These are phyloP conservation scores for Aphaenogaster floridana DNA, from an alignment of 1,140 invertebrate species.

Conservation along the genomic window DNA sequence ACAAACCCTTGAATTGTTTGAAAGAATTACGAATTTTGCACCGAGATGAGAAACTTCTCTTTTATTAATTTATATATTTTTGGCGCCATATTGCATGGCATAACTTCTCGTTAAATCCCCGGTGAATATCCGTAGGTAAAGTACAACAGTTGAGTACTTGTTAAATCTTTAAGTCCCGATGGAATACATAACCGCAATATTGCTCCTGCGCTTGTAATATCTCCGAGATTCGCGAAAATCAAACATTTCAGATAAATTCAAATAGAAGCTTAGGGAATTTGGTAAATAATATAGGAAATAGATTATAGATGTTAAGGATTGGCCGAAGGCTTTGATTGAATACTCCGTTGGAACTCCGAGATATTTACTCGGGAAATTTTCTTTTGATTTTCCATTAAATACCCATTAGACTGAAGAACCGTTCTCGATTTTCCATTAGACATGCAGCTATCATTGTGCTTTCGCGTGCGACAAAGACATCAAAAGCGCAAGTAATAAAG, in stretches of 20 bases:
- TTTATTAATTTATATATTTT: conserved; percentile 33
- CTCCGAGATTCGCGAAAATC: background rate
- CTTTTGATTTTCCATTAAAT: conserved; percentile 36
- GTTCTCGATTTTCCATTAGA: conserved; percentile 19
- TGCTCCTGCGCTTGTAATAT: conserved; percentile 19
- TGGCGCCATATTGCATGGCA: background rate
- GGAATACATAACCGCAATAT: conserved; percentile 5
- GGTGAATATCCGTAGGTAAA: conserved; percentile 16
- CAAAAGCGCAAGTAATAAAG: background rate
- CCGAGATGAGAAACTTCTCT: background rate
- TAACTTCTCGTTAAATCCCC: conserved; percentile 3
- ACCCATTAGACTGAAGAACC: conserved; percentile 10
- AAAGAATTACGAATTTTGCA: conserved; percentile 31
- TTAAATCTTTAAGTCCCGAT: conserved; percentile 34
- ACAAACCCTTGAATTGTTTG: background rate
- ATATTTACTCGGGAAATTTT: conserved; percentile 31
- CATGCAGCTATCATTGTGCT: background rate
- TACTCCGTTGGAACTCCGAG: background rate
- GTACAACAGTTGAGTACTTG: conserved; percentile 42
- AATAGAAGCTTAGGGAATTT: background rate
- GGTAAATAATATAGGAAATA: conserved; percentile 25
- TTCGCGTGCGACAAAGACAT: background rate
- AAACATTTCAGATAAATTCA: conserved; percentile 24
- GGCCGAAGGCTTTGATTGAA: background rate
- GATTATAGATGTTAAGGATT: background rate